Base-by-base conservation (phyloP, 2,888 invertebrate species). In the Amorpha juglandis region DNA sequence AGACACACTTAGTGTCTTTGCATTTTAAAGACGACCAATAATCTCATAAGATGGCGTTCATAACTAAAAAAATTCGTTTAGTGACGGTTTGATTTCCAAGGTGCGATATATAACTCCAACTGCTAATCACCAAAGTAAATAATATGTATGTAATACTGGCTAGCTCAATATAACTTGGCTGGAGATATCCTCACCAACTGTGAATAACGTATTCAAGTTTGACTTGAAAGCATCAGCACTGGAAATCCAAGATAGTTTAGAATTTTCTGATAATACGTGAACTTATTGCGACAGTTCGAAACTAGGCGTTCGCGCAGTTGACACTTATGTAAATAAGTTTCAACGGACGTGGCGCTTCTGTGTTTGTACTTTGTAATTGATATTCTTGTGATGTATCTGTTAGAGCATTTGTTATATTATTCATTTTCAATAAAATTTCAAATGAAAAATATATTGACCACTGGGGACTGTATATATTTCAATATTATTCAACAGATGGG, bases 401-500 rank as follows among this genome's bases (percentile, higher is more conserved):
- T 11, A 1, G 12, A 6, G 7, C 14, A 21, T 21, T 3, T 35
- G 2, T 45, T 45, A 14, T 45, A 38, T 38, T 38, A 38, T 38
- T 38, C 38, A 38, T 6, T 38, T 9, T 38, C 7, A 38, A 38
- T 7, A 38, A 6, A 7, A 38, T 38, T 38, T 38, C 7, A 38
- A 38, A 38, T 38, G 7, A 9, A 27, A 27, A 27, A 38, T 38
- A 38, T 9, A 38, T 38, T 38, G 6, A 38, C 38, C 7, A 9
- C 9, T 38, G 38, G 38, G 38, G 7, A 38, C 9, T 38, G 38
- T 38, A 38, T 38, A 38, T 27, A 6, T 38, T 38, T 38, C 1
- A 6, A 9, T 6, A 38, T 38, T 51, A 51, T 21, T 35, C 14
- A n/a, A 16, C 91, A 97, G 97, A 95, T 96, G 87, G 97, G 97